These are phyloP conservation scores for Columbina picui DNA, from an alignment of 2,113 vertebrate genomes.

Conservation along the genomic window DNA sequence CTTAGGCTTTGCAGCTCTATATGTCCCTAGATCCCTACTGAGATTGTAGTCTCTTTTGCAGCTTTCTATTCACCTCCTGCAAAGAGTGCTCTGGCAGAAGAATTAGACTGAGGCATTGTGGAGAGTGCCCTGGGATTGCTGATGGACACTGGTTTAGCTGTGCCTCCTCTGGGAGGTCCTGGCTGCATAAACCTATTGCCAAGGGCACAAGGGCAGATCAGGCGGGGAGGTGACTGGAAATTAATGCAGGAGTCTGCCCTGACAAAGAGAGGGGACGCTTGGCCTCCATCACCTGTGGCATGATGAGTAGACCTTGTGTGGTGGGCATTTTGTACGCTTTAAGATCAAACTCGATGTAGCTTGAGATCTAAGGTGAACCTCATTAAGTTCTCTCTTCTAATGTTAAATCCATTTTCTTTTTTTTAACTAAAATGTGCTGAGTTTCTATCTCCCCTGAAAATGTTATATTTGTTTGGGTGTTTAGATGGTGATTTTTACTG, in stretches of 20 bases:
- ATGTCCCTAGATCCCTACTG: neutral
- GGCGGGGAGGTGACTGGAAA: fast-evolving
- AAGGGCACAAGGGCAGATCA: neutral
- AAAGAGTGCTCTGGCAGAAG: neutral
- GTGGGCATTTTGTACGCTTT: neutral
- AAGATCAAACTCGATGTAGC: neutral
- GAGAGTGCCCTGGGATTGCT: neutral
- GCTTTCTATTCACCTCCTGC: neutral
- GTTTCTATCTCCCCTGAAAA: neutral
- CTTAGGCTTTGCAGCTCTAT: neutral
- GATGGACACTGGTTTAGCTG: neutral
- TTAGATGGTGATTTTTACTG: neutral
- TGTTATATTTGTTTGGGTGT: neutral
- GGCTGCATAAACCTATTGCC: neutral
- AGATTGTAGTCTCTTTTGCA: neutral
- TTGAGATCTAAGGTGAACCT: neutral
- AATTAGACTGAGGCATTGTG: fast-evolving
- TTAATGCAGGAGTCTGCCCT: neutral
- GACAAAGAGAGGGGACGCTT: neutral
- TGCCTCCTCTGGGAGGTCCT: neutral
- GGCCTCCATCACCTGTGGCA: neutral
- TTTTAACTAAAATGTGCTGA: neutral
- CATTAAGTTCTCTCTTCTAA: neutral
- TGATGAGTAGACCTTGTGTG: neutral
- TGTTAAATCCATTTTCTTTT: neutral